A percentile compares a stretch with the other conserved stretches of the same genome.
Evolutionary conservation across 30 jellyfish, hydroid and myxozoan species (phyloP).

Genomic region (Aurelia aurita complex sp. Pacific): DNA sequence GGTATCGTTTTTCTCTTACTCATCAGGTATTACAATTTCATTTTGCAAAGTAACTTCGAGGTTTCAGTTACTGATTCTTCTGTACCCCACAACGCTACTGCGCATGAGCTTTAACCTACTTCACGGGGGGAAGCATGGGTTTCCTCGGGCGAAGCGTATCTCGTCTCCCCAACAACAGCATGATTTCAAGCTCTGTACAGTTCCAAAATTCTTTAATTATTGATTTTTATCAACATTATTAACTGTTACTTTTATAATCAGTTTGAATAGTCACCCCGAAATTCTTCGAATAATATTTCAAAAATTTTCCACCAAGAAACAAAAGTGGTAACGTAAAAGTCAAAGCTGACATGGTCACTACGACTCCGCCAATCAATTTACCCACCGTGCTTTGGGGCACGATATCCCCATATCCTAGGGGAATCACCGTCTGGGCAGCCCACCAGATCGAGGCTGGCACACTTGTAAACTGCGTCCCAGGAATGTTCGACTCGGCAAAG

Average conservation of each 20-base stretch:
- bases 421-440: constrained; percentile 83
- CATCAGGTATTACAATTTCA: too few relatives aligned
- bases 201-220: too few relatives aligned
- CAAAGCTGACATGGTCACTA: constrained; percentile 70
- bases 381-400: constrained; percentile 79
- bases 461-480: constrained; percentile 63
- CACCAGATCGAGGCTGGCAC: constrained; percentile 88
- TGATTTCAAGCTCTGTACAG: too few relatives aligned
- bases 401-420: constrained; percentile 87
- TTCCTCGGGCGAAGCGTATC: too few relatives aligned
- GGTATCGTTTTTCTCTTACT: too few relatives aligned
- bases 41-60: too few relatives aligned
- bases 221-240: too few relatives aligned
- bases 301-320: constrained; percentile 70
- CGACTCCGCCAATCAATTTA: constrained; percentile 61
- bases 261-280: constrained; percentile 47
- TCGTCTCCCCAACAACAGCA: too few relatives aligned
- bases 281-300: constrained; percentile 63
- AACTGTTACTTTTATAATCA: neutral
- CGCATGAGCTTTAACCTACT: too few relatives aligned
- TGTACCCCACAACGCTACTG: too few relatives aligned
- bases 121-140: too few relatives aligned
- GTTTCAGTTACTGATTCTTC: too few relatives aligned
- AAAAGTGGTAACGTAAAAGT: constrained; percentile 75
- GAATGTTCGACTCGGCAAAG: constrained; percentile 49